Conservation (phyloP, 1,140 invertebrate species). For the Ostrea denselamellosa region DNA sequence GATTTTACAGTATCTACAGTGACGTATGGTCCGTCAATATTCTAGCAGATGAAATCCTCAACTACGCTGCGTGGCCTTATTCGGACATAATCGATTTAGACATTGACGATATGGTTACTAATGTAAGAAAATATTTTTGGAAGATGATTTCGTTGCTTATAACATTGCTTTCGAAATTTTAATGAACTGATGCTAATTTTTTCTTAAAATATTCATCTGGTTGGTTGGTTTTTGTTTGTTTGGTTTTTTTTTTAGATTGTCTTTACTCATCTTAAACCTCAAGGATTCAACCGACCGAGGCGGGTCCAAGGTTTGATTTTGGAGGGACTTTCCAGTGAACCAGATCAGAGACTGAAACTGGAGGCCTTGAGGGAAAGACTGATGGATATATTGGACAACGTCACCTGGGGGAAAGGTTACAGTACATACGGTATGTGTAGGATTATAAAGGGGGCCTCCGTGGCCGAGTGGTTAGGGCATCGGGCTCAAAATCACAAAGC, state of each 20-base stretch:
- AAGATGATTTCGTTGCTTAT: no score
- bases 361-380: background rate
- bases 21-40: conserved; percentile 6
- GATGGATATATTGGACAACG: background rate
- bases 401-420: background rate
- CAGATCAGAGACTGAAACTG: background rate
- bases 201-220: background rate
- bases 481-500: no score
- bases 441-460: no score
- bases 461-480: no score
- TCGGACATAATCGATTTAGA: background rate
- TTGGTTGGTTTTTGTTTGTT: no score
- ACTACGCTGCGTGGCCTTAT: background rate
- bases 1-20: conserved; percentile 2
- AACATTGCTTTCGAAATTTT: no score
- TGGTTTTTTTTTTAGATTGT: background rate
- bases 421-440: background rate
- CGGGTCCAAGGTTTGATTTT: background rate
- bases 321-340: background rate
- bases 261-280: background rate
- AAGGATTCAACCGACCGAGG: background rate
- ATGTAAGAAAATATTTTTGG: background rate
- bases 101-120: background rate
- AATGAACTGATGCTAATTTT: no score
- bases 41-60: background rate